phyloP scores from a whole-genome alignment of 2,797 vertebrate genomes.

The Adelosebastes latens region DNA sequence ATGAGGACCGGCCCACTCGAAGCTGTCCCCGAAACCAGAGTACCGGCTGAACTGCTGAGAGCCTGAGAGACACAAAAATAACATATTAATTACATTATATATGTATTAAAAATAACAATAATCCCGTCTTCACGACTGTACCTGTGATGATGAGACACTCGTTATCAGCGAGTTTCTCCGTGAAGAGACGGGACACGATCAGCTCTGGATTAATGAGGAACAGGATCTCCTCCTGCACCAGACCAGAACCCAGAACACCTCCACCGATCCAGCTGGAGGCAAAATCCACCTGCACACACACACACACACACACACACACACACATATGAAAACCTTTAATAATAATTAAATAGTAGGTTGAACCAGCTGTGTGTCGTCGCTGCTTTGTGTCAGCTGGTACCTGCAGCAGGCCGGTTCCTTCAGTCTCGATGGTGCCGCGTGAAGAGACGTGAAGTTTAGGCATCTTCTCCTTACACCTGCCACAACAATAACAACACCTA shows the following conservation, averaged over 20 bases:
- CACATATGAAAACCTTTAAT: neutral
- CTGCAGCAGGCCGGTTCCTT: slow-evolving; percentile 78
- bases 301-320: neutral
- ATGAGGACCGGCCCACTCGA: slow-evolving; percentile 57
- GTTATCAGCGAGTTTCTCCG: slow-evolving; percentile 67
- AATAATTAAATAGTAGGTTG: neutral
- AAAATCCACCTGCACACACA: slow-evolving; percentile 78
- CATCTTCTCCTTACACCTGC: slow-evolving; percentile 49
- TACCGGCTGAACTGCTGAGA: slow-evolving; percentile 73
- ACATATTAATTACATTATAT: no score
- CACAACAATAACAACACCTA: neutral
- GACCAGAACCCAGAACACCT: slow-evolving; percentile 75
- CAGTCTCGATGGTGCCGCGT: slow-evolving; percentile 68
- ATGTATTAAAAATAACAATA: no score
- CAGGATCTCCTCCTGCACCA: slow-evolving; percentile 84
- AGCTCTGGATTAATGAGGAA: slow-evolving; percentile 82
- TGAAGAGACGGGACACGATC: slow-evolving; percentile 83
- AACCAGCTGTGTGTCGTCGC: neutral
- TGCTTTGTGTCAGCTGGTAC: slow-evolving; percentile 33
- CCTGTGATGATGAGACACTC: slow-evolving; percentile 78
- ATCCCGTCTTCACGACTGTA: neutral
- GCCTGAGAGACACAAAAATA: slow-evolving; percentile 53
- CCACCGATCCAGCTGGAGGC: slow-evolving; percentile 75
- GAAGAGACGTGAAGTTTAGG: slow-evolving; percentile 62
- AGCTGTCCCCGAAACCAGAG: slow-evolving; percentile 65